A percentile compares a stretch with the other conserved stretches of the same genome.
Evolutionary conservation across 1,140 invertebrate species (phyloP).

Genomic region (Drosophila nannoptera): DNA sequence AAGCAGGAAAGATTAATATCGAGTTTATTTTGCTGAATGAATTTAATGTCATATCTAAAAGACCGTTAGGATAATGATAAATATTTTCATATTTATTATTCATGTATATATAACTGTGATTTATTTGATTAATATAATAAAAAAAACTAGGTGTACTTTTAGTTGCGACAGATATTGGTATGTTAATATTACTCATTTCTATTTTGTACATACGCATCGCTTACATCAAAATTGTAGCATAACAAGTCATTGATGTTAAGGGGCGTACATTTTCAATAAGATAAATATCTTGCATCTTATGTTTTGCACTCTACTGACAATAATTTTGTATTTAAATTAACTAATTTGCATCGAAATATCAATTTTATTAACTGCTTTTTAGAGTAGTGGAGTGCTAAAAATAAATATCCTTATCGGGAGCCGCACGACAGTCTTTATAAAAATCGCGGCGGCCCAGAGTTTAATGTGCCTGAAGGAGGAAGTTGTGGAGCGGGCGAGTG

Average conservation of each 20-base stretch:
- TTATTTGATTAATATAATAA: slow-evolving; percentile 14
- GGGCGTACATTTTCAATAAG: slow-evolving; percentile 13
- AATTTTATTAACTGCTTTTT: slow-evolving; percentile 28
- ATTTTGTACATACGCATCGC: slow-evolving; percentile 23
- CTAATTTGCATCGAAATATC: slow-evolving; percentile 15
- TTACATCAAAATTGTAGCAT: slow-evolving; percentile 15
- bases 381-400: slow-evolving; percentile 76
- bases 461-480: slow-evolving; percentile 69
- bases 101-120: slow-evolving; percentile 3
- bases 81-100: slow-evolving; percentile 14
- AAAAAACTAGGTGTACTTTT: slow-evolving; percentile 23
- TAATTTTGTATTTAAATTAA: slow-evolving; percentile 25
- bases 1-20: no score
- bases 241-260: slow-evolving; percentile 6
- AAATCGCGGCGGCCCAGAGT: slow-evolving; percentile 77
- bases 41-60: not conserved
- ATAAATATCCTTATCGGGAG: slow-evolving; percentile 70
- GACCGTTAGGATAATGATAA: not conserved
- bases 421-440: slow-evolving; percentile 78
- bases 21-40: no score
- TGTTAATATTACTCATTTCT: slow-evolving; percentile 19
- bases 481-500: slow-evolving; percentile 66
- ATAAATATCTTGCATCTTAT: slow-evolving; percentile 1
- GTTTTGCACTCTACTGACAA: slow-evolving; percentile 23
- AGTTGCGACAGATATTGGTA: slow-evolving; percentile 20